Base-by-base conservation (phyloP, 2,888 invertebrate genomes). In the Xestia rhomboidea region DNA sequence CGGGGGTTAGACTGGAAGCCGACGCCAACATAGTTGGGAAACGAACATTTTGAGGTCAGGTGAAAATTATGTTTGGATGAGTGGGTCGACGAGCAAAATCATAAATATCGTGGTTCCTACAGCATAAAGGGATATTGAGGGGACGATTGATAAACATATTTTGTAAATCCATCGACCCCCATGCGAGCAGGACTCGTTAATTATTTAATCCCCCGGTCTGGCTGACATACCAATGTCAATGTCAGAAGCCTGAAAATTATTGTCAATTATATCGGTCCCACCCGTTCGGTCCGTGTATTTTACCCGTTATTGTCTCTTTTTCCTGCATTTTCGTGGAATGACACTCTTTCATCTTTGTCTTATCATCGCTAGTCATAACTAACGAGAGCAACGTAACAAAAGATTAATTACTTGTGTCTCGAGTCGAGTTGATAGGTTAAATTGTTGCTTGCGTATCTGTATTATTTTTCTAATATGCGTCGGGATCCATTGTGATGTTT, bases 141-240 rank as follows among this genome's bases (percentile, higher is more conserved):
- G n/a, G 51, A 41, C 2, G 8, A 62, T 49, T 24, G 49, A 27
- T 30, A 34, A 46, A 38, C 15, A 34, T 8, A n/a, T 38, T 54
- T 27, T 62, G 18, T 27, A 62, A 30, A 51, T 21, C 63, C 51
- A 44, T 63, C 34, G 63, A 76, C 51, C 76, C 24, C 30, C 21
- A 27, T 34, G 18, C 27, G 24, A 51, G 15, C 18, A 34, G 68
- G 15, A 27, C 44, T 44, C 63, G 27, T 76, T 64, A n/a, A 54
- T 76, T 51, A 75, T 76, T 44, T 21, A 51, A 76, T 64, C 51
- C 44, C 18, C 51, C 21, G 44, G 21, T 41, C 27, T 64, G 44
- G 27, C 27, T n/a, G 44, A 24, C 30, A 34, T 54, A 44, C 30
- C 77, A 76, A 76, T 76, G 66, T 77, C 76, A 77, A 66, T 66